Evolutionary conservation across 2,888 invertebrate genomes (phyloP), one percentile per base, ranked within the genome.

Genomic region (Serripes groenlandicus): DNA sequence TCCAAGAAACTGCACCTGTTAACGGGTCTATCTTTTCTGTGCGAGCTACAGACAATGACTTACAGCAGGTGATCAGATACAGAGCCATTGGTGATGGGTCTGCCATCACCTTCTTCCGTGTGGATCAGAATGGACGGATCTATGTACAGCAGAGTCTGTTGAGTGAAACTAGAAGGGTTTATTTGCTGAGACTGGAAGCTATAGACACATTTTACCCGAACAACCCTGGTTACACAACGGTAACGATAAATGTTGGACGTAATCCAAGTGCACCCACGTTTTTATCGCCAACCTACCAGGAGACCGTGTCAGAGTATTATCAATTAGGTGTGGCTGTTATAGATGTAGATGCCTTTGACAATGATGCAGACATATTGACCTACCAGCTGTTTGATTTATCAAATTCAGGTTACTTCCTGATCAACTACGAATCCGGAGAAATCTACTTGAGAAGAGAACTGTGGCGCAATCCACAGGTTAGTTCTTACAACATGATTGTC

Each of bases 351-450:
- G 93, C 92, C 37, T 66, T 78, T 11, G 91, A 91, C 71, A 68
- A 21, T 32, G 90, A 93, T 85, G 81, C 80, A 21, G 90, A 90
- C 52, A 68, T 60, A 23, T 49, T 91, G 21, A 87, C 81, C 2
- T 91, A 87, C 78, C 83, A 80, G 66, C 81, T 87, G 71, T 68
- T 78, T 37, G 35, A 60, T 49, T 79, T 73, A n/a, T 7, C n/a
- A 26, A 72, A 73, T 30, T 64, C 81, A 23, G 81, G 90, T 23
- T 98, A 98, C 93, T 98, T 98, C 94, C 96, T 96, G 0, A 97
- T 98, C 76, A 97, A 98, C 34, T 96, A 97, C 79, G 97, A 96
- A 90, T 97, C 96, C n/a, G 98, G 98, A n/a, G 96, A 97, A 74
- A 97, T 98, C 74, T 97, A 97, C 82, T 85, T 93, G 7, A 87